Conservation (phyloP, 2,797 vertebrate species). For the Selene dorsalis region DNA sequence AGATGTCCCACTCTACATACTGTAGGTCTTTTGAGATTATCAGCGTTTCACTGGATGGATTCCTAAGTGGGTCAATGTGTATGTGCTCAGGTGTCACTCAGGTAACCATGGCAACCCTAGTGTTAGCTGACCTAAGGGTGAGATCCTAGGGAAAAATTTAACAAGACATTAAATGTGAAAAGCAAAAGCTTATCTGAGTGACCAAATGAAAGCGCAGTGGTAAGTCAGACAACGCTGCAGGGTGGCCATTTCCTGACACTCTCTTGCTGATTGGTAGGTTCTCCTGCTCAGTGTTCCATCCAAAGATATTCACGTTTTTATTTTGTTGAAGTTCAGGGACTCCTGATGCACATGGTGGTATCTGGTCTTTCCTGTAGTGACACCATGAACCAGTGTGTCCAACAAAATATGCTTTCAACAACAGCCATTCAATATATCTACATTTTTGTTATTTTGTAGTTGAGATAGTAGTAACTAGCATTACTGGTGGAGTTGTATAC, state of each 20-base stretch:
- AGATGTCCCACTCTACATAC: neutral
- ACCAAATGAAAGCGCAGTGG: neutral
- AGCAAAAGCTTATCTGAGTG: neutral
- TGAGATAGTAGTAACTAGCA: no score
- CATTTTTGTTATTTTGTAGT: no score
- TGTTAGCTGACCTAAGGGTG: neutral
- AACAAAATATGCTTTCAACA: neutral
- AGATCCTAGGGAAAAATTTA: neutral
- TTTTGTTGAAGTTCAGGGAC: no score
- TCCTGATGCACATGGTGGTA: no score
- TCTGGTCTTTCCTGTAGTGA: no score
- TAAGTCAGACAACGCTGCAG: neutral
- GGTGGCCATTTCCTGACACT: no score
- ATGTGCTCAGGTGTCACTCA: slow-evolving; percentile 12
- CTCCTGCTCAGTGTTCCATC: neutral
- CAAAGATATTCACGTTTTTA: no score
- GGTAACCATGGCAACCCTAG: neutral
- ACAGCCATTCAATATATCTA: no score
- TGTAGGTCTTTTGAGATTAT: neutral
- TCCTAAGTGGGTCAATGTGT: neutral
- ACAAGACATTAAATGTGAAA: neutral
- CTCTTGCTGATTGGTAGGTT: neutral
- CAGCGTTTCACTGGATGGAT: neutral
- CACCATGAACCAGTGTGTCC: neutral
- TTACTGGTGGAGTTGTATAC: no score